Conservation (phyloP, 2,888 invertebrate genomes). For the Metallyticus violacea region DNA sequence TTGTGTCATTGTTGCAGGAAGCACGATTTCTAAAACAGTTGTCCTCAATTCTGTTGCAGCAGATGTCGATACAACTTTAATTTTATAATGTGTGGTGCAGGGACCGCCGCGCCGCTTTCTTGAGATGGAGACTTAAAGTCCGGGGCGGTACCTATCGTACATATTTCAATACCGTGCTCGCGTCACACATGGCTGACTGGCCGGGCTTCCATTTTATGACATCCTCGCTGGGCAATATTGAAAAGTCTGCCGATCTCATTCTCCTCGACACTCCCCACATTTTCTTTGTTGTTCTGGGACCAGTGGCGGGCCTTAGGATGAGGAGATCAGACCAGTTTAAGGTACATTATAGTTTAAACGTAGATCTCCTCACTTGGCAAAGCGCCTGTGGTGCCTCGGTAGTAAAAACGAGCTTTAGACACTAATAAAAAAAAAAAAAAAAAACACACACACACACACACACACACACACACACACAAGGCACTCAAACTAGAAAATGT, state of each 20-base stretch:
- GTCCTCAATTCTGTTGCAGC: not conserved
- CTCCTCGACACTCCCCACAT: not conserved
- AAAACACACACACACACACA: too few relatives aligned
- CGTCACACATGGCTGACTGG: too few relatives aligned
- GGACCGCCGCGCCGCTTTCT: not conserved
- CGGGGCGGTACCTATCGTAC: too few relatives aligned
- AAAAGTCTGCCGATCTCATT: not conserved
- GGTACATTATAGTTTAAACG: too few relatives aligned
- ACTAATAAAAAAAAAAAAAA: too few relatives aligned
- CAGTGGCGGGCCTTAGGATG: not conserved
- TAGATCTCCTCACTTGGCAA: too few relatives aligned
- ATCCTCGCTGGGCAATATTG: not conserved
- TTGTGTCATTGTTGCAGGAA: not conserved
- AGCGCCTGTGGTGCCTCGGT: too few relatives aligned
- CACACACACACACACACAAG: too few relatives aligned
- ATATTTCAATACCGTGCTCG: not conserved
- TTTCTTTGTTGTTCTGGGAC: too few relatives aligned
- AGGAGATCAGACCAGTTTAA: too few relatives aligned
- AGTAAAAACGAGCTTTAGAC: too few relatives aligned
- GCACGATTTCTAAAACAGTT: not conserved
- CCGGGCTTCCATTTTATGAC: not conserved
- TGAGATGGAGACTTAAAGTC: not conserved
- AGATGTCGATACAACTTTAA: not conserved
- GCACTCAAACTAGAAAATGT: too few relatives aligned
- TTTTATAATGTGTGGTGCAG: not conserved